Evolutionary conservation across 2,888 invertebrate species (phyloP), one percentile per base, ranked within the genome.

Genomic region (Ornithoptera priamus): DNA sequence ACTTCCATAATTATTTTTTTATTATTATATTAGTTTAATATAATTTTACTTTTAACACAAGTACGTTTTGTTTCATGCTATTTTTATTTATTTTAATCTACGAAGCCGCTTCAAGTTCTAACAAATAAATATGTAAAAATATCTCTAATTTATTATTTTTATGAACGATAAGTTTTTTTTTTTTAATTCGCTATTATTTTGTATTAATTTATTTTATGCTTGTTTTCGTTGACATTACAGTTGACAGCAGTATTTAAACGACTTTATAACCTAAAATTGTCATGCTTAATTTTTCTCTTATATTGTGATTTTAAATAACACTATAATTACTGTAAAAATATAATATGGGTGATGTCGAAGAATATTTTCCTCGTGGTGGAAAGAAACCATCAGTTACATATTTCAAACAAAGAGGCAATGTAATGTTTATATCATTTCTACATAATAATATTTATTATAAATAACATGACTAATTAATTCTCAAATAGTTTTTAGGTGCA

Each of bases 361-460:
- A 93, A 79, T 93, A 92, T 79, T 94, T 94, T 82, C 94, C 94
- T 18, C 90, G 94, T 70, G 94, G 94, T 65, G 93, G 94, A 15
- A 92, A 88, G 77, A 93, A 93, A 75, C 90, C 93, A 1, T 83
- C 86, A 53, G 80, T 85, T 53, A 85, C 86, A 74, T 81, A 90
- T 80, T 92, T 90, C 73, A 89, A 90, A 76, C 87, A 89, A 75
- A 87, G 87, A 77, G 85, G 87, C 73, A 92, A 92, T 73, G 90
- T 89, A 80, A 84, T 87, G 30, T 69, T 68, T 46, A 36, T 7
- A 24, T 64, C 71, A 65, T 62, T 53, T 72, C 69, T 39, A 58
- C 8, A 57, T 65, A 24, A 62, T 30, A 22, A 42, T 60, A 36
- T 62, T 70, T 20, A 46, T 46, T 59, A 63, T 39, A 64, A 58